Evolutionary conservation across 2,797 vertebrate species (phyloP).

Genomic region (Lacerta bilineata): DNA sequence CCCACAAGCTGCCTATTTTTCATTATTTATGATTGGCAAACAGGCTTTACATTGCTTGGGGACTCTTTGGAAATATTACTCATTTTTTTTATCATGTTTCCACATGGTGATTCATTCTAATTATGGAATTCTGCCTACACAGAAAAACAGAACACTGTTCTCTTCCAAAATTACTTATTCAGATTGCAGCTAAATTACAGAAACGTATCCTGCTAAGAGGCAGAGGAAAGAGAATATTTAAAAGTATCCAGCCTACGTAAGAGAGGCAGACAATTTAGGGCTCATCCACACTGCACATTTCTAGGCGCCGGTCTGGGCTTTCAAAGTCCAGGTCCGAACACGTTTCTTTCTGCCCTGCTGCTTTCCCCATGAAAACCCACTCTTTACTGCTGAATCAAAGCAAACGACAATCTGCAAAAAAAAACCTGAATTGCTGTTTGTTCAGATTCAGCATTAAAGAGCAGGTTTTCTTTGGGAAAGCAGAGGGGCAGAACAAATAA

Average conservation of each 20-base stretch:
- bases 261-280: too few species aligned
- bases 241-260: slow-evolving; percentile 22
- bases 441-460: too few species aligned
- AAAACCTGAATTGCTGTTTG: too few species aligned
- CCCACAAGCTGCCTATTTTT: neutral
- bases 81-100: slow-evolving; percentile 41
- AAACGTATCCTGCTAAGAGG: slow-evolving; percentile 21
- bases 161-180: slow-evolving; percentile 49
- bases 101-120: slow-evolving; percentile 38
- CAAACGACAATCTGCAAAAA: too few species aligned
- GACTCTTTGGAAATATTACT: slow-evolving; percentile 35
- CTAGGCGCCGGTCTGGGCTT: too few species aligned
- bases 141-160: slow-evolving; percentile 32
- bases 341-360: neutral
- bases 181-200: slow-evolving; percentile 35
- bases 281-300: too few species aligned
- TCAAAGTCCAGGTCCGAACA: neutral
- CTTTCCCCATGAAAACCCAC: neutral
- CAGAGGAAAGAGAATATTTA: slow-evolving; percentile 34
- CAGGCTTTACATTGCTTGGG: slow-evolving; percentile 8
- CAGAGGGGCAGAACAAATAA: neutral
- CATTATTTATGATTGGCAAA: slow-evolving; percentile 37
- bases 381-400: too few species aligned
- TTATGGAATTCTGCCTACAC: slow-evolving; percentile 39
- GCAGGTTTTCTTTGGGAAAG: neutral